Percentiles rank a stretch among this genome's conserved stretches.
Evolutionary conservation across 2,888 invertebrate genomes (phyloP).

Genomic region (Orchesellides sinensis): DNA sequence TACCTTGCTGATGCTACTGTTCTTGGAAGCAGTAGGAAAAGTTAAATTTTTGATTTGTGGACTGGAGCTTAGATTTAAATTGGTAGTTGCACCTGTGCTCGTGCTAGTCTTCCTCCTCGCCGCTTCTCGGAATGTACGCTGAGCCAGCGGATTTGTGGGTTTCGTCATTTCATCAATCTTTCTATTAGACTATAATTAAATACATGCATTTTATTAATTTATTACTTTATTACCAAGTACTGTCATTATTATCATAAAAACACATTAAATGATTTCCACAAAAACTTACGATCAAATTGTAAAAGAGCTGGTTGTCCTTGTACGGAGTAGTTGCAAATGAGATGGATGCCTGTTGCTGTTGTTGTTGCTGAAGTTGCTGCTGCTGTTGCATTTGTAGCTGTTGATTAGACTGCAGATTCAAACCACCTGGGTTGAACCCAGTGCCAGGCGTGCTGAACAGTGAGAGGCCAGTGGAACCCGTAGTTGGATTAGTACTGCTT

Average conservation of each 20-base stretch:
- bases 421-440: conserved; percentile 43
- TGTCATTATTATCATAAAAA: neutral
- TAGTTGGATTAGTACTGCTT: neutral
- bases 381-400: conserved; percentile 16
- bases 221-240: neutral
- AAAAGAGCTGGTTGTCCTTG: conserved; percentile 91
- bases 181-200: conserved; percentile 78
- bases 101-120: conserved; percentile 69
- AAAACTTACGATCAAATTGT: conserved; percentile 80
- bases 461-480: conserved; percentile 29
- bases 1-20: conserved; percentile 64
- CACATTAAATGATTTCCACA: neutral
- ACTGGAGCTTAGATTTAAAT: conserved; percentile 5
- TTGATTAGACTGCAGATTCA: neutral
- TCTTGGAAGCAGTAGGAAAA: conserved; percentile 50
- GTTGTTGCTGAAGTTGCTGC: conserved; percentile 26
- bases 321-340: conserved; percentile 87
- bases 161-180: conserved; percentile 84
- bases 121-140: conserved; percentile 81
- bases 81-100: conserved; percentile 47
- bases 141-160: conserved; percentile 85
- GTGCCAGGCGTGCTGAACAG: conserved; percentile 28
- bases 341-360: conserved; percentile 20
- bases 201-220: conserved; percentile 29
- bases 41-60: conserved; percentile 66